A percentile compares a stretch with the other conserved stretches of the same genome.
These are phyloP conservation scores for Hyles euphorbiae DNA, from an alignment of 1,140 invertebrate genomes.

Conservation along the genomic window DNA sequence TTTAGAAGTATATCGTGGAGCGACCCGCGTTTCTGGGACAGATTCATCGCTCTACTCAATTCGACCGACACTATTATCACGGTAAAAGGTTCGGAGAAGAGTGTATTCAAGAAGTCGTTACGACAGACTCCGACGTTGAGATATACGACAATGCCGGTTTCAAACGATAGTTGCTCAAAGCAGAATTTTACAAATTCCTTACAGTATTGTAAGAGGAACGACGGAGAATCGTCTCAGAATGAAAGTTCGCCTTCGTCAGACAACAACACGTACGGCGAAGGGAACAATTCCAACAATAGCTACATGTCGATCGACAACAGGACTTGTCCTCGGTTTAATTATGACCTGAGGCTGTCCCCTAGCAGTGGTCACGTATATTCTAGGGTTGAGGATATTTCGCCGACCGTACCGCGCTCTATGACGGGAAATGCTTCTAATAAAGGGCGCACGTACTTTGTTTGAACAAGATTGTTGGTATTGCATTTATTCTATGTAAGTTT, in stretches of 20 bases:
- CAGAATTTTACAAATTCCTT: slow-evolving; percentile 69
- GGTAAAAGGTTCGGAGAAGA: slow-evolving; percentile 60
- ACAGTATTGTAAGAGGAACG: slow-evolving; percentile 61
- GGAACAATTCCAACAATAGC: slow-evolving; percentile 72
- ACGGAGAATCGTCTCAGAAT: slow-evolving; percentile 61
- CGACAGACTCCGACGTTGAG: slow-evolving; percentile 62
- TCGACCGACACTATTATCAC: slow-evolving; percentile 71
- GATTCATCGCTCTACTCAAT: slow-evolving; percentile 59
- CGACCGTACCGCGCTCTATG: slow-evolving; percentile 55
- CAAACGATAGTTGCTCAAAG: slow-evolving; percentile 68
- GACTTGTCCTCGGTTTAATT: slow-evolving; percentile 71
- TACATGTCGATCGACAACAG: slow-evolving; percentile 73
- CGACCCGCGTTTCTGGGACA: slow-evolving; percentile 66
- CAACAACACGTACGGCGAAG: slow-evolving; percentile 67
- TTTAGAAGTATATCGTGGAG: slow-evolving; percentile 68
- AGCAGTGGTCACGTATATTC: slow-evolving; percentile 70
- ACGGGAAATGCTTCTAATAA: slow-evolving; percentile 45
- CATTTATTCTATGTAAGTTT: slow-evolving; percentile 11
- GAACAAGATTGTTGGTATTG: slow-evolving; percentile 21
- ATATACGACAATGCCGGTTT: slow-evolving; percentile 70
- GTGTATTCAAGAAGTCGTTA: slow-evolving; percentile 69
- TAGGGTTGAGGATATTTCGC: slow-evolving; percentile 69
- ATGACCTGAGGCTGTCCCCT: slow-evolving; percentile 69
- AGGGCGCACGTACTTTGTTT: slow-evolving; percentile 68
- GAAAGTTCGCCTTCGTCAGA: slow-evolving; percentile 69